Base-by-base conservation (phyloP, 2,888 invertebrate genomes). In the Mythimna albipuncta region DNA sequence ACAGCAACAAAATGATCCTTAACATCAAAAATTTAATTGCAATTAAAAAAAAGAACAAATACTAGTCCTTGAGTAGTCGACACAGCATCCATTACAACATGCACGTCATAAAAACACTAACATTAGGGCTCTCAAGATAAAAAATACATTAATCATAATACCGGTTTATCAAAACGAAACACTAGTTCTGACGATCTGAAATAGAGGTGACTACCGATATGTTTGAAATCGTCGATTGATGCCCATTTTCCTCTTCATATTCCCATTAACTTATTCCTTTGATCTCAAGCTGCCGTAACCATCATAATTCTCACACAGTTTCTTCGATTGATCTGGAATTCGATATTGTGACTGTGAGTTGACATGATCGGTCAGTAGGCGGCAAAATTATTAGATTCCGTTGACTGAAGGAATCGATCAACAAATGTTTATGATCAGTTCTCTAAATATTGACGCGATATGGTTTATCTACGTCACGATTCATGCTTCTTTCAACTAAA, bases 71-170 rank as follows among this genome's bases (percentile, higher is more conserved):
- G 50, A 72, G 13, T 57, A 72, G 16, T 57, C 38, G 11, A n/a
- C 13, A 35, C 55, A 10, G 10, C 55, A 71, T 52, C 63, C 63
- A 68, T 69, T 75, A 73, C 58, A 64, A 64, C 38, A 44, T 70
- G 38, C 71, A 69, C 82, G 80, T 83, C 83, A 85, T 69, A 77
- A 69, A 55, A 75, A 70, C 72, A 79, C 66, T 65, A 79, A 85
- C 80, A 85, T 82, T 84, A 87, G 64, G 44, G 63, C 72, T 77
- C 67, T 68, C 50, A 54, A 83, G 84, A 87, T 87, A 87, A 84
- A 87, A 86, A 64, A 77, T 74, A 71, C 85, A 84, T 87, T 81
- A 86, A 79, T 84, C 82, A 79, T 77, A 85, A 81, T 81, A 79
- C 57, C 58, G 38, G 74, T 74, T 72, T 78, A 79, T 79, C 77